Conservation (phyloP, 2,888 invertebrate species). For the Therioaphis trifolii region DNA sequence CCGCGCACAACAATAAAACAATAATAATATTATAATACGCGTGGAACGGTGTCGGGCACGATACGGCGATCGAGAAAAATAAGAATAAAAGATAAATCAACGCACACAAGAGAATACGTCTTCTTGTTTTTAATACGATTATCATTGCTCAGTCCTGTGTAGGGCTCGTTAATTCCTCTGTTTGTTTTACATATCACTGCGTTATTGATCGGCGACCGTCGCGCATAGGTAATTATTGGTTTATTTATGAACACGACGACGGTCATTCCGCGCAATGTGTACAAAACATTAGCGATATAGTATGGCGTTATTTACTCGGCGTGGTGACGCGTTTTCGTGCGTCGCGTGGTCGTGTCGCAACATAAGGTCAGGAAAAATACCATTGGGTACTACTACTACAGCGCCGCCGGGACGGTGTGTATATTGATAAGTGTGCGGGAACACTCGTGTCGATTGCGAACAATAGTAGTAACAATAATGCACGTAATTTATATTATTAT, state of each 20-base stretch:
- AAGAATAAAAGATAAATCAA: no score
- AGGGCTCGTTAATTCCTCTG: neutral
- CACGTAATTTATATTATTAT: neutral
- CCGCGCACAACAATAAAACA: no score
- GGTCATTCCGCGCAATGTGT: neutral
- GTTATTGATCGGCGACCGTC: neutral
- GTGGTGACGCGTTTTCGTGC: neutral
- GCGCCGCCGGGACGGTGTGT: neutral
- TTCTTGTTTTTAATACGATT: neutral
- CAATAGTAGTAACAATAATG: neutral
- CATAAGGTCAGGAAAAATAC: constrained; percentile 2
- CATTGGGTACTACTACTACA: no score
- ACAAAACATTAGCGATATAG: neutral
- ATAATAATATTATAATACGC: no score
- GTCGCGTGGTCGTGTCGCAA: neutral
- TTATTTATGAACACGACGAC: constrained; percentile 5
- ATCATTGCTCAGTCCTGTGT: neutral
- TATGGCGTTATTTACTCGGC: neutral
- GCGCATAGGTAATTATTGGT: constrained; percentile 31
- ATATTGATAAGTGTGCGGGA: neutral
- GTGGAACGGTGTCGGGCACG: no score
- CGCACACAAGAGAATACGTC: no score
- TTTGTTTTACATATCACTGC: neutral
- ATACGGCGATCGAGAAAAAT: no score
- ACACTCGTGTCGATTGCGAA: neutral